Percentiles rank a stretch among this genome's conserved stretches.
Conservation (phyloP, 2,113 vertebrate species). For the Python bivittatus region DNA sequence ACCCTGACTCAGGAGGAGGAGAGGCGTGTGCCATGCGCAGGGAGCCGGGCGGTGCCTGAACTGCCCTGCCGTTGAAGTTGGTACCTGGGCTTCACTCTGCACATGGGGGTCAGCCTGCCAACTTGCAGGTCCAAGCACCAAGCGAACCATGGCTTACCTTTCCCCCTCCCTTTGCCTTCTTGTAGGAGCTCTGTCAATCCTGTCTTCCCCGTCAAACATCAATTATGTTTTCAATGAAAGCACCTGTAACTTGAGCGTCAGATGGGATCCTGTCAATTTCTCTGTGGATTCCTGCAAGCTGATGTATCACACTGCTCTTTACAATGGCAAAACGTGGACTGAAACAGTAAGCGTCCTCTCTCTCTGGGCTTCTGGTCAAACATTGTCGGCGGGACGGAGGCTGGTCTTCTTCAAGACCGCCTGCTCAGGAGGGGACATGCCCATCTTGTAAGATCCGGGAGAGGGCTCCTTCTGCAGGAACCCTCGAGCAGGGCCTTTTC, state of each 20-base stretch:
- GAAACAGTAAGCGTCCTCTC: not conserved
- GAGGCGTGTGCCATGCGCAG: no score
- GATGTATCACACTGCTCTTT: slow-evolving; percentile 21
- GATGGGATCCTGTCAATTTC: slow-evolving; percentile 3
- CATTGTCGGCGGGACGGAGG: no score
- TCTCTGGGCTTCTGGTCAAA: not conserved
- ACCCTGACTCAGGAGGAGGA: no score
- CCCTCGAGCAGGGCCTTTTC: not conserved
- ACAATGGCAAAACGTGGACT: not conserved
- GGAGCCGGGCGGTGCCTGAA: no score
- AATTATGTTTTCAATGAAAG: slow-evolving; percentile 24
- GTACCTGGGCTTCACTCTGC: not conserved
- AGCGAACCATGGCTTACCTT: not conserved
- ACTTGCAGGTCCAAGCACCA: not conserved
- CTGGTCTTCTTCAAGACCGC: no score
- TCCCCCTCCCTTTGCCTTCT: not conserved
- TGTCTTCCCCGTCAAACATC: slow-evolving; percentile 52
- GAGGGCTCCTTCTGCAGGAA: no score
- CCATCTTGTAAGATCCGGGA: not conserved
- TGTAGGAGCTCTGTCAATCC: not conserved
- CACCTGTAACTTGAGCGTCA: slow-evolving; percentile 58
- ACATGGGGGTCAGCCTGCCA: no score
- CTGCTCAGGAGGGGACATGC: not conserved
- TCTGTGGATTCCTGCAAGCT: slow-evolving; percentile 33
- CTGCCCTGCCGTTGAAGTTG: not conserved